A percentile compares a stretch with the other conserved stretches of the same genome.
These are phyloP conservation scores for Montipora efflorescens DNA, from an alignment of 64 coral and sea anemone genomes.

Conservation along the genomic window DNA sequence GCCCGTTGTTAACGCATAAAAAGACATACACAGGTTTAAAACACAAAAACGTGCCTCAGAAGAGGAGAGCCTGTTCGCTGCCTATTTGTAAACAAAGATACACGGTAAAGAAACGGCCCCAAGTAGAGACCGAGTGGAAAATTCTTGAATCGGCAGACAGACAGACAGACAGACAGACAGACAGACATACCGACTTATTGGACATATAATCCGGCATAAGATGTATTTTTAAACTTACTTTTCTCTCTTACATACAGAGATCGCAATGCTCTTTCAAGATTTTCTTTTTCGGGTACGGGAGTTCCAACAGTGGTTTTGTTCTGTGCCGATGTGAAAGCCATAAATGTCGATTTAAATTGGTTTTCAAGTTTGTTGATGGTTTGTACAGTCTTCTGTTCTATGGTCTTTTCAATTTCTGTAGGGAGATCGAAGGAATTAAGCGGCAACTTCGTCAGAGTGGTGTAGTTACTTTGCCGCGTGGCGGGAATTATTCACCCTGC, in stretches of 20 bases:
- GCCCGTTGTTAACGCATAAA: too few species aligned
- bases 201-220: too few species aligned
- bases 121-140: background rate
- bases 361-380: slow-evolving; percentile 48
- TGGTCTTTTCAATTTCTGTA: background rate
- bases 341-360: slow-evolving; percentile 25
- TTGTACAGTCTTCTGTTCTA: slow-evolving; percentile 27
- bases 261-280: background rate
- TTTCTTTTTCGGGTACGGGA: slow-evolving; percentile 1
- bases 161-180: too few species aligned
- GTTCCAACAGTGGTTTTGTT: slow-evolving; percentile 8
- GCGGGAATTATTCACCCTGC: too few species aligned
- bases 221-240: background rate
- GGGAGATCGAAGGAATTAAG: background rate
- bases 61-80: too few species aligned
- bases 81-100: too few species aligned
- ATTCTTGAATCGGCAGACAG: too few species aligned
- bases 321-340: slow-evolving; percentile 14
- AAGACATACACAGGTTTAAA: too few species aligned
- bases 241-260: background rate
- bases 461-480: too few species aligned
- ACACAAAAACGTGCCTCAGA: too few species aligned
- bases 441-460: too few species aligned
- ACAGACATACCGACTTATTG: too few species aligned
- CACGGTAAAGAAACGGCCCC: background rate